phyloP scores from a whole-genome alignment of 2,888 invertebrate genomes.

The Himalopsyche tibetana region DNA sequence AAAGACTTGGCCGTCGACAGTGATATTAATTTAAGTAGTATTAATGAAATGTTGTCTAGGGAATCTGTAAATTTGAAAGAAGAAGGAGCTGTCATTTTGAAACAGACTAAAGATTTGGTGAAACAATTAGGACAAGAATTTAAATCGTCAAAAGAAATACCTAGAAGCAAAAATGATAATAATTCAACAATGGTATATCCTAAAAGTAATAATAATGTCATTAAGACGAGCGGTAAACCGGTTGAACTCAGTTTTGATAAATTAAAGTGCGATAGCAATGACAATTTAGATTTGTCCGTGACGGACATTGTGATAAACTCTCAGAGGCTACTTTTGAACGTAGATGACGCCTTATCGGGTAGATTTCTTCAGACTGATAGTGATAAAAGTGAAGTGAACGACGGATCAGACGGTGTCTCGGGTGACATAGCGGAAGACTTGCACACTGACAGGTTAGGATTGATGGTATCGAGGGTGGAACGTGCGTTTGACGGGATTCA shows the following conservation, averaged over 20 bases:
- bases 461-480: slow-evolving; percentile 58
- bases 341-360: slow-evolving; percentile 71
- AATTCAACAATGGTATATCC: slow-evolving; percentile 66
- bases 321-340: slow-evolving; percentile 72
- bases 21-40: slow-evolving; percentile 33
- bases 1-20: neutral
- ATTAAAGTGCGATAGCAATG: neutral
- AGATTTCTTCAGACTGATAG: slow-evolving; percentile 41
- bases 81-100: neutral
- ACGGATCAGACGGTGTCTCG: neutral
- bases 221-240: too few species aligned
- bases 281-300: slow-evolving; percentile 68
- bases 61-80: slow-evolving; percentile 12
- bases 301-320: slow-evolving; percentile 73
- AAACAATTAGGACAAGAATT: neutral
- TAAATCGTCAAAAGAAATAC: neutral
- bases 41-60: slow-evolving; percentile 9
- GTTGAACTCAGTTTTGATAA: too few species aligned
- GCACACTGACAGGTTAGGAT: slow-evolving; percentile 45
- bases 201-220: slow-evolving; percentile 45
- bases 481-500: slow-evolving; percentile 60
- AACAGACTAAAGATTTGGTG: slow-evolving; percentile 35
- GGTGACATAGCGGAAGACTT: neutral
- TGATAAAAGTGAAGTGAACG: slow-evolving; percentile 22
- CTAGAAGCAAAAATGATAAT: slow-evolving; percentile 62